Conservation (phyloP, 2,113 vertebrate species). For the Sinocyclocheilus anshuiensis region DNA sequence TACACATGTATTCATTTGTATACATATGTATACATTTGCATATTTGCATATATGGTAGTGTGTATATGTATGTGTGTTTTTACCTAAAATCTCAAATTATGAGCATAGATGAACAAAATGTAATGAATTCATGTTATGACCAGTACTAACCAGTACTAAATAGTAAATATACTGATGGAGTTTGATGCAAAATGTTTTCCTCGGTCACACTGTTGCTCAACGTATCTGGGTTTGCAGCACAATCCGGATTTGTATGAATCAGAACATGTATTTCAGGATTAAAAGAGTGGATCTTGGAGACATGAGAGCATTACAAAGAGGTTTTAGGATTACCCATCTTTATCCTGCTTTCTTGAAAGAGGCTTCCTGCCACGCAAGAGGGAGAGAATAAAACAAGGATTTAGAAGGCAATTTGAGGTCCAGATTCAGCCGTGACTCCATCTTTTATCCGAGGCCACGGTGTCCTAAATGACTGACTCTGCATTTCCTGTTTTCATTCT, state of each 20-base stretch:
- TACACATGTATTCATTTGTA: too few species aligned
- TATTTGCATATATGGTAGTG: too few species aligned
- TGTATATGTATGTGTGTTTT: too few species aligned
- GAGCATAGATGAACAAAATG: too few species aligned
- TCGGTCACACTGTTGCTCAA: constrained; percentile 61
- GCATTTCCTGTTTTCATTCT: neutral
- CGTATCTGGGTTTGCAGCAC: constrained; percentile 65
- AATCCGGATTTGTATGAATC: constrained; percentile 71
- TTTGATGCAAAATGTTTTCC: neutral
- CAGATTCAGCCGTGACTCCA: constrained; percentile 1
- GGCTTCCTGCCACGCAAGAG: constrained; percentile 60
- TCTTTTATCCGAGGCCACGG: constrained; percentile 8
- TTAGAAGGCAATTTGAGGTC: constrained; percentile 52
- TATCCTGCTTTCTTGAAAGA: constrained; percentile 76
- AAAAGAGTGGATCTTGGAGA: constrained; percentile 71
- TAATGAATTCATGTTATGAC: too few species aligned
- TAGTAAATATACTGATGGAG: neutral
- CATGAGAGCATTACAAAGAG: constrained; percentile 73
- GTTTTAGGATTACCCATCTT: constrained; percentile 74
- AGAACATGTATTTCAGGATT: constrained; percentile 73
- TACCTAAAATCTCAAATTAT: too few species aligned
- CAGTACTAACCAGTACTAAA: too few species aligned
- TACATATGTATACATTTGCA: too few species aligned
- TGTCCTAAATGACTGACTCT: neutral
- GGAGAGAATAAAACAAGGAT: constrained; percentile 64